Conservation (phyloP, 2,888 invertebrate species). For the Vesta saturnalis region DNA sequence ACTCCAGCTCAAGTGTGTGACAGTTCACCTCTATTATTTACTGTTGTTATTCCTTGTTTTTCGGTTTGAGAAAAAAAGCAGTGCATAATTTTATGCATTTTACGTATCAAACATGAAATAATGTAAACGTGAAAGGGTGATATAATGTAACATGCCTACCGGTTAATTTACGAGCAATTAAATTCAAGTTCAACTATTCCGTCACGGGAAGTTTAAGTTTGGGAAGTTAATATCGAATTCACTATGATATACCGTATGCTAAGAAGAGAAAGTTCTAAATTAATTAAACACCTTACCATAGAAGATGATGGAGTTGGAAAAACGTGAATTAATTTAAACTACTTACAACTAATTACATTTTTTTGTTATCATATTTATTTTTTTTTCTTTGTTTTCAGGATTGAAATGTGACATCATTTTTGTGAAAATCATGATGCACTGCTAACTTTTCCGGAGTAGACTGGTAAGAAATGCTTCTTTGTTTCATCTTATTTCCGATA, state of each 20-base stretch:
- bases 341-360: constrained; percentile 24
- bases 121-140: constrained; percentile 7
- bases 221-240: constrained; percentile 34
- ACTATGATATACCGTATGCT: constrained; percentile 24
- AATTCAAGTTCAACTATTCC: constrained; percentile 35
- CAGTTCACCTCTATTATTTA: too few species aligned
- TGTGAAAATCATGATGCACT: background rate
- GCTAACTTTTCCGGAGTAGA: background rate
- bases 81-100: too few species aligned
- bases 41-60: too few species aligned
- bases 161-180: constrained; percentile 37
- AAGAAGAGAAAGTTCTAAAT: constrained; percentile 31
- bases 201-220: constrained; percentile 31
- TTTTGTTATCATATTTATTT: background rate
- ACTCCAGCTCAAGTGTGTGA: too few species aligned
- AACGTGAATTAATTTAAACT: constrained; percentile 30
- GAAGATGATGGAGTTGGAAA: constrained; percentile 13
- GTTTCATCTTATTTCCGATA: constrained; percentile 17
- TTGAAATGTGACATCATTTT: background rate
- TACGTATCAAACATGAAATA: background rate
- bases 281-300: constrained; percentile 32
- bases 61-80: too few species aligned
- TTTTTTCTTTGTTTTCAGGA: background rate
- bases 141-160: constrained; percentile 33
- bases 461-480: constrained; percentile 16